phyloP scores from a whole-genome alignment of 2,888 invertebrate genomes.

The Octodonta nipae region DNA sequence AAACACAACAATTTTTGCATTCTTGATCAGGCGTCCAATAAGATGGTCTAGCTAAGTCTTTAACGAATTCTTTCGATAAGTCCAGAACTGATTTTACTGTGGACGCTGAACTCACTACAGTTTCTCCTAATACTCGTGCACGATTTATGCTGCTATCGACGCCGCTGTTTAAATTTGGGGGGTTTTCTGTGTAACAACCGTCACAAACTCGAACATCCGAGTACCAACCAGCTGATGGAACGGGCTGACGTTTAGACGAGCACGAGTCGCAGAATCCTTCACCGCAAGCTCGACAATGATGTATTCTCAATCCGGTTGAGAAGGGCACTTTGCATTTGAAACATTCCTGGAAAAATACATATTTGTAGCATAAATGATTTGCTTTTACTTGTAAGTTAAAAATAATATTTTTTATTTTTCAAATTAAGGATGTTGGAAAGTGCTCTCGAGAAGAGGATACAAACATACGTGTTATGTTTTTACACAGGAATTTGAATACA shows the following conservation, averaged over 20 bases:
- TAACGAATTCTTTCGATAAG: constrained; percentile 64
- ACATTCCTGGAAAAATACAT: constrained; percentile 41
- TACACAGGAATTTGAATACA: too few relatives aligned
- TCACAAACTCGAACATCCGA: constrained; percentile 62
- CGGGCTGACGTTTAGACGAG: constrained; percentile 50
- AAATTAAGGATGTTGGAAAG: too few relatives aligned
- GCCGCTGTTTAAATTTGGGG: constrained; percentile 24
- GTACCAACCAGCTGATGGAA: constrained; percentile 60
- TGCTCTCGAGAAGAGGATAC: too few relatives aligned
- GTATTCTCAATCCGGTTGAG: constrained; percentile 44
- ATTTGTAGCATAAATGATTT: too few relatives aligned
- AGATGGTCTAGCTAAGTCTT: constrained; percentile 58
- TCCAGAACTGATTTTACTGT: constrained; percentile 57
- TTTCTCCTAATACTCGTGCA: constrained; percentile 39
- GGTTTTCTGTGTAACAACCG: constrained; percentile 40
- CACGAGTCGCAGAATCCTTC: constrained; percentile 66
- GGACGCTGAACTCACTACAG: constrained; percentile 54
- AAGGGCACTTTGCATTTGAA: constrained; percentile 49
- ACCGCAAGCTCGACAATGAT: constrained; percentile 67
- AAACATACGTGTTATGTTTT: too few relatives aligned
- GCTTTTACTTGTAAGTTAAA: too few relatives aligned
- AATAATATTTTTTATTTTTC: too few relatives aligned
- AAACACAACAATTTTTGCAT: constrained; percentile 51
- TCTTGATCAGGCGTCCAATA: constrained; percentile 72
- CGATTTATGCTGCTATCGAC: constrained; percentile 14